Conservation (phyloP, 2,888 invertebrate species). For the Eubasilissa splendida region DNA sequence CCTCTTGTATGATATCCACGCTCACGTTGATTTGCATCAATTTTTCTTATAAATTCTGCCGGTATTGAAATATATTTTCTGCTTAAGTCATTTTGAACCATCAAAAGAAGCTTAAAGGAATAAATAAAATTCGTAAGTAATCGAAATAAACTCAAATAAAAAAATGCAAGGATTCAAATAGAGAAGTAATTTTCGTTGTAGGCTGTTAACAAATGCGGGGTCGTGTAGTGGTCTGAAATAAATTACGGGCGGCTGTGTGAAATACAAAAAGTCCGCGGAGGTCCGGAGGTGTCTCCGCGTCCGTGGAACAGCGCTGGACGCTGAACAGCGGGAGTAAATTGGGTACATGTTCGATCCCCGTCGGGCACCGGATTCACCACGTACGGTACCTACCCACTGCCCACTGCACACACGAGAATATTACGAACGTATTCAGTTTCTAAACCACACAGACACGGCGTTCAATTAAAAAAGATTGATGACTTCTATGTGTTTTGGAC, state of each 20-base stretch:
- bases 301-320: conserved; percentile 16
- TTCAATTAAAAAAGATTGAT: conserved; percentile 38
- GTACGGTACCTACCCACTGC: not conserved
- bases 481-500: conserved; percentile 10
- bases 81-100: too few species aligned
- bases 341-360: conserved; percentile 30
- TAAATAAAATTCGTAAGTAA: not conserved
- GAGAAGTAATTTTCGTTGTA: conserved; percentile 5
- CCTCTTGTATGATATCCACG: too few species aligned
- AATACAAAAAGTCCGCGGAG: conserved; percentile 40
- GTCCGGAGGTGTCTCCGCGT: conserved; percentile 27
- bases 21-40: too few species aligned
- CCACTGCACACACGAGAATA: conserved; percentile 9
- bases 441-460: conserved; percentile 10
- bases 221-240: conserved; percentile 35
- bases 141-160: not conserved
- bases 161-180: not conserved
- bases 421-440: conserved; percentile 9
- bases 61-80: too few species aligned
- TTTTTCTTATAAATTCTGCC: too few species aligned
- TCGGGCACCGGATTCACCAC: conserved; percentile 18
- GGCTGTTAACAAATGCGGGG: not conserved
- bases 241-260: conserved; percentile 46
- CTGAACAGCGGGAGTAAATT: conserved; percentile 31
- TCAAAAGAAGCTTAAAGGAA: not conserved